Conservation (phyloP, 2,888 invertebrate species). For the Platerodrilus igneus region DNA sequence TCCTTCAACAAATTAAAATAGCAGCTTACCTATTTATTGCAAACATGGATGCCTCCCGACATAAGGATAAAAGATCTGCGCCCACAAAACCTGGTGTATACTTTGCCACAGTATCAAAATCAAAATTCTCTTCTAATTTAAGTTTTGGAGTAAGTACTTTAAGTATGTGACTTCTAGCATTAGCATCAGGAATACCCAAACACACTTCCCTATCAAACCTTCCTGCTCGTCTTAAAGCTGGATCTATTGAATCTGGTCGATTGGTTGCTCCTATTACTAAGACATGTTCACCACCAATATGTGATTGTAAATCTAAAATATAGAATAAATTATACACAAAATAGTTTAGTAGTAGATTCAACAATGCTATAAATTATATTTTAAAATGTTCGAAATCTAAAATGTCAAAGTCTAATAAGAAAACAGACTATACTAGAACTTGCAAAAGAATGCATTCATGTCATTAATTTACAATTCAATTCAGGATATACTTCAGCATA, state of each 20-base stretch:
- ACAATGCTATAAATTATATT: no score
- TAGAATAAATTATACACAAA: no score
- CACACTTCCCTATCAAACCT: conserved; percentile 92
- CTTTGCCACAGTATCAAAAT: conserved; percentile 69
- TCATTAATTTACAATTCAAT: no score
- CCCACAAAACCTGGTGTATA: conserved; percentile 95
- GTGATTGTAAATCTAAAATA: conserved; percentile 48
- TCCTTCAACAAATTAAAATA: conserved; percentile 14
- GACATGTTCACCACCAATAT: conserved; percentile 58
- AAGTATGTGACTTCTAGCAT: conserved; percentile 76
- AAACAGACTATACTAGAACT: no score
- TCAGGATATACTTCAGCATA: no score
- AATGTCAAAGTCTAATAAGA: no score
- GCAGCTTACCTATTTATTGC: conserved; percentile 71
- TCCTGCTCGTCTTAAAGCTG: conserved; percentile 85
- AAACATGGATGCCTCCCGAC: conserved; percentile 81
- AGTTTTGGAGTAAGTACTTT: conserved; percentile 66
- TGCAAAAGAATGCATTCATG: no score
- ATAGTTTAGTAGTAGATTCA: no score
- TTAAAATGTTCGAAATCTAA: no score
- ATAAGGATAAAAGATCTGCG: conserved; percentile 83
- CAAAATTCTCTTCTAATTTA: conserved; percentile 64
- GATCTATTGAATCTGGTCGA: conserved; percentile 87
- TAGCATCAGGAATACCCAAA: conserved; percentile 87
- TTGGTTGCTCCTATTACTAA: conserved; percentile 95